Evolutionary conservation across 2,797 vertebrate genomes (phyloP).

Genomic region (Falco columbarius): DNA sequence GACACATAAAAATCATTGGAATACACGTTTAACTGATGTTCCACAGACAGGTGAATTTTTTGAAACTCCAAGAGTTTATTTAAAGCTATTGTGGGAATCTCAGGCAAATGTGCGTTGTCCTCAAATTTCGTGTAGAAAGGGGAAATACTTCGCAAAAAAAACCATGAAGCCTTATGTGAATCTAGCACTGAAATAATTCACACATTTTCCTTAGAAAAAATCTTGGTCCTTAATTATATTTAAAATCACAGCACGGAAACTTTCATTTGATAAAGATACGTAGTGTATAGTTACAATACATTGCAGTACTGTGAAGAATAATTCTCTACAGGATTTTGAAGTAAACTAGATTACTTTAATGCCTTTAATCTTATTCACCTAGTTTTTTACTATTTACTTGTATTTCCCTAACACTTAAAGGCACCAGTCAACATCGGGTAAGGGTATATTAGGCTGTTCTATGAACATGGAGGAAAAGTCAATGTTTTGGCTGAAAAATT

Average conservation of each 20-base stretch:
- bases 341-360: background rate
- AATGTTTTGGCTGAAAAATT: background rate
- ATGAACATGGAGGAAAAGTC: background rate
- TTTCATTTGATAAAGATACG: background rate
- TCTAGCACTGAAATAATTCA: background rate
- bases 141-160: background rate
- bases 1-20: background rate
- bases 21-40: background rate
- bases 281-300: background rate
- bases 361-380: background rate
- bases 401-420: background rate
- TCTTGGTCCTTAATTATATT: background rate
- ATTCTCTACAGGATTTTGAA: background rate
- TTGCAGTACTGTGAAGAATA: background rate
- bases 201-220: background rate
- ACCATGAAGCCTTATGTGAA: background rate
- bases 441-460: background rate
- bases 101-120: background rate
- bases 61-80: background rate
- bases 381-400: background rate
- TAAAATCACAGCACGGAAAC: background rate
- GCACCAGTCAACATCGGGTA: background rate
- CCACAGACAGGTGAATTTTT: background rate
- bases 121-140: background rate
- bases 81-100: background rate